Evolutionary conservation across 2,797 vertebrate genomes (phyloP), one percentile per base, ranked within the genome.

Genomic region (Malurus leucopterus): DNA sequence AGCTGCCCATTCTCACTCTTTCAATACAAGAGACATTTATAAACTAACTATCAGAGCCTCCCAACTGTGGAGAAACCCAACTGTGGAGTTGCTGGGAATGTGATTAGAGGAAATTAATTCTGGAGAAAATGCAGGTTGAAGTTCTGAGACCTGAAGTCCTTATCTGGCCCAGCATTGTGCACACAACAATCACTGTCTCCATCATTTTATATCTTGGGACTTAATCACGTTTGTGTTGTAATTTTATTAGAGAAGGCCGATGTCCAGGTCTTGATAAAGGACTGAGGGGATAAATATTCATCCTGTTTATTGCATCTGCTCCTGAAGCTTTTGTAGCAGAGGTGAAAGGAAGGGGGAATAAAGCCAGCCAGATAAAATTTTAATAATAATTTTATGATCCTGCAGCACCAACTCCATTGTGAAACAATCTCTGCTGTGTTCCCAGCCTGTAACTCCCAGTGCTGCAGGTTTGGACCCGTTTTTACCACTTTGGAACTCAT

Each of bases 51-150:
- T 86, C 53, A 82, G 90, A 89, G 17, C 74, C 30, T 80, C 68
- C 69, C 55, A 74, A 3, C 21, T 70, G 49, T 13, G 43, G 43
- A 86, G 77, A 74, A 92, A 74, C 63, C 27, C 44, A 64, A 4
- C 20, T 30, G 49, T 30, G 49, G 34, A 62, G 6, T 2, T 71
- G 67, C 47, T 72, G 80, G 89, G 27, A 32, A 46, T 63, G 50
- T 41, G 83, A 86, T 69, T 67, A 94, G 77, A 95, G 74, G 82
- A 96, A 96, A 96, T 96, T 70, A 91, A 61, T 88, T 91, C 92
- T 9, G 7, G 59, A 73, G 84, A 86, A 94, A 96, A 88, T 51
- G 53, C 76, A 85, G 59, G 54, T 78, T 59, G 67, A 67, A 74
- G n/a, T 86, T 55, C 83, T 50, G 86, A 88, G 44, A 47, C 72